Evolutionary conservation across 2,888 invertebrate species (phyloP), one percentile per base, ranked within the genome.

Genomic region (Syritta pipiens): DNA sequence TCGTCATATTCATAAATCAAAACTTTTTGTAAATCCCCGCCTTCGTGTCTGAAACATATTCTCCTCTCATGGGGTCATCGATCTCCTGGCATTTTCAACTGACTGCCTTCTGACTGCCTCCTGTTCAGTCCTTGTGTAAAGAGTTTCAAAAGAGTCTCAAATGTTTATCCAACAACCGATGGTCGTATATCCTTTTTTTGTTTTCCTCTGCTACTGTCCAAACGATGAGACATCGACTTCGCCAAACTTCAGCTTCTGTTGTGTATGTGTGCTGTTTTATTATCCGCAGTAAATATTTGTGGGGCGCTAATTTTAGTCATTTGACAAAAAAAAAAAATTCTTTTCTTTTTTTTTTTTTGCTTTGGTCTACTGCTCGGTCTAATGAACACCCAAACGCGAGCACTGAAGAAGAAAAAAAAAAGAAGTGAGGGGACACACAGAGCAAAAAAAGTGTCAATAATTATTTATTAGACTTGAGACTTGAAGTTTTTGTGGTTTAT

Each of bases 371-470:
- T 65, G 51, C 37, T 59, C 24, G 59, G 68, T 68, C 68, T 75
- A 68, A 75, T 68, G 68, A 75, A 55, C 60, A 30, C 30, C 55
- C 53, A 60, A n/a, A n/a, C n/a, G n/a, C n/a, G n/a, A n/a, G n/a
- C n/a, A n/a, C n/a, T n/a, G n/a, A n/a, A n/a, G n/a, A n/a, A n/a
- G n/a, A n/a, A n/a, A n/a, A n/a, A n/a, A n/a, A n/a, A n/a, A n/a
- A n/a, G n/a, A n/a, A n/a, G n/a, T n/a, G n/a, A n/a, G n/a, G n/a
- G n/a, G n/a, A 37, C 75, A 68, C 48, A 62, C 53, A 60, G n/a
- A n/a, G n/a, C n/a, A n/a, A n/a, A n/a, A 12, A 62, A 53, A 68
- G 68, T 75, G 75, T 75, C 75, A 75, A 75, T 75, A 75, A 69
- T 68, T 75, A 69, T 75, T 75, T 55, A 75, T 75, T 75, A 42